phyloP scores from a whole-genome alignment of 2,797 vertebrate genomes.

The Esox lucius region DNA sequence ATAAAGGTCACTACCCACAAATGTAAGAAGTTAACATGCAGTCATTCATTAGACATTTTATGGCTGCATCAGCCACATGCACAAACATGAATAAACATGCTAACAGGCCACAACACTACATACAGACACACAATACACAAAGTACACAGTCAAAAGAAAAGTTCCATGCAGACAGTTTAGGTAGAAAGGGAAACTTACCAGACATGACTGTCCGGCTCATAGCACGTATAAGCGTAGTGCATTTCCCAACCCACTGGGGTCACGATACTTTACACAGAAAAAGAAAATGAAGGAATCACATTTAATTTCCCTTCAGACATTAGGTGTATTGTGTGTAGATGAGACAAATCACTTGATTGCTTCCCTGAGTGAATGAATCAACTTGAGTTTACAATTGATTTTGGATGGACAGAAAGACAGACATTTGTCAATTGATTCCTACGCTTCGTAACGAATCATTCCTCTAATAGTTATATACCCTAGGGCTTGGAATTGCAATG shows the following conservation, averaged over 20 bases:
- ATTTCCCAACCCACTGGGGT: constrained; percentile 61
- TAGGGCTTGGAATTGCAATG: too few species aligned
- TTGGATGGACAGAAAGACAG: neutral
- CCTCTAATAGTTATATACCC: neutral
- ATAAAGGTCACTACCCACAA: too few species aligned
- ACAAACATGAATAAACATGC: neutral
- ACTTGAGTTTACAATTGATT: neutral
- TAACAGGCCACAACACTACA: neutral
- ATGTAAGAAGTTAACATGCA: too few species aligned
- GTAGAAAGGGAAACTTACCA: constrained; percentile 50
- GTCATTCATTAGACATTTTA: too few species aligned
- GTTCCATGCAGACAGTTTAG: constrained; percentile 9
- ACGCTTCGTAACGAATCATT: neutral
- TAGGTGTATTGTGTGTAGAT: neutral
- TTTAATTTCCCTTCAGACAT: neutral
- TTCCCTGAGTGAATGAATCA: neutral
- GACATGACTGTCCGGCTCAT: constrained; percentile 58
- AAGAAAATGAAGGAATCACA: constrained; percentile 26
- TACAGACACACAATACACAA: neutral
- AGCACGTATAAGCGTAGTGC: constrained; percentile 56
- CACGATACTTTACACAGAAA: constrained; percentile 58
- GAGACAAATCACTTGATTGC: neutral
- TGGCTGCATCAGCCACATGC: too few species aligned
- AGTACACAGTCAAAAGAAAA: neutral
- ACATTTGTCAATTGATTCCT: neutral